These are phyloP conservation scores for Rhabdomys pumilio DNA, from an alignment of 2,797 vertebrate species.

Conservation along the genomic window DNA sequence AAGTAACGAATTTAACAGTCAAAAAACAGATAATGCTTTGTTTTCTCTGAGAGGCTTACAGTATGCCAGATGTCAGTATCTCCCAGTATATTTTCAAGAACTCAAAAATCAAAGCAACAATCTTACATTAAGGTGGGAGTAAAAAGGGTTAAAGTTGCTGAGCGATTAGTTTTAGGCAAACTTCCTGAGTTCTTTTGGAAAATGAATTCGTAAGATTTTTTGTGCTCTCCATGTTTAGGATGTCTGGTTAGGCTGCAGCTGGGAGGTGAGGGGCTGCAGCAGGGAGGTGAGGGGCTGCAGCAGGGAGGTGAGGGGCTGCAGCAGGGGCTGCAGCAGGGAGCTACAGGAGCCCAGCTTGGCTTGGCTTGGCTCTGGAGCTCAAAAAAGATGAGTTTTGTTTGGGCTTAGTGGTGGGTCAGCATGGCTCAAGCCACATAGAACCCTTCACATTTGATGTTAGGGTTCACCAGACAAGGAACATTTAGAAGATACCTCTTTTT, in stretches of 20 bases:
- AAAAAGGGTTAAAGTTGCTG: slow-evolving; percentile 23
- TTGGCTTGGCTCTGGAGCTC: neutral
- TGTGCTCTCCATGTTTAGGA: neutral
- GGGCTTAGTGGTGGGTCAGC: neutral
- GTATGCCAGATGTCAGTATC: slow-evolving; percentile 26
- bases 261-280: neutral
- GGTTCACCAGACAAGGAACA: slow-evolving; percentile 27
- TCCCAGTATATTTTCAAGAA: slow-evolving; percentile 30
- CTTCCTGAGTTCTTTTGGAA: slow-evolving; percentile 56
- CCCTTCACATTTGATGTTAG: slow-evolving; percentile 11
- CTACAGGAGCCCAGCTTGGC: neutral
- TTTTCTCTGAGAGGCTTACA: slow-evolving; percentile 55
- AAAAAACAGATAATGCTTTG: slow-evolving; percentile 32
- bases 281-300: neutral
- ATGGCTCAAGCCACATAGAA: neutral
- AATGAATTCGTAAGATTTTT: neutral
- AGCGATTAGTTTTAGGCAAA: slow-evolving; percentile 15
- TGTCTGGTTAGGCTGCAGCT: neutral
- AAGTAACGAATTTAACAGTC: slow-evolving; percentile 63
- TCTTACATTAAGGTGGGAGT: neutral
- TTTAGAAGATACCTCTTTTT: neutral
- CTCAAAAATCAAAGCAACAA: slow-evolving; percentile 56
- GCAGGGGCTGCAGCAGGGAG: neutral
- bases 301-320: neutral
- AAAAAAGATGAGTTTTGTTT: slow-evolving; percentile 2